Conservation (phyloP, 2,113 vertebrate species). For the Cryptomyrus ogoouensis region DNA sequence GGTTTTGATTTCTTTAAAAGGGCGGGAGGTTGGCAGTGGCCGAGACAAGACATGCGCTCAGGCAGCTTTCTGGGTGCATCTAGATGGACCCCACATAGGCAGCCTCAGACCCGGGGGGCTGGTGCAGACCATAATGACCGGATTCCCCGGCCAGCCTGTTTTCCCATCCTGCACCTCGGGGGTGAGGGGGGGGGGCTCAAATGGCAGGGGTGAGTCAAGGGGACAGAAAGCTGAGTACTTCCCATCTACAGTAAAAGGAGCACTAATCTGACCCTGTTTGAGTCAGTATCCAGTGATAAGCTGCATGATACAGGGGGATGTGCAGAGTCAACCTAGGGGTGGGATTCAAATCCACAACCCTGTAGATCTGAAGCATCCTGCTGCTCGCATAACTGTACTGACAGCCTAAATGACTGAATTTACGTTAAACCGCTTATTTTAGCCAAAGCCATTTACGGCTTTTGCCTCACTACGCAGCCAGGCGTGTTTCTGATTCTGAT, state of each 20-base stretch:
- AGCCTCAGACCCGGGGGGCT: not conserved
- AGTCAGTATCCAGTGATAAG: not conserved
- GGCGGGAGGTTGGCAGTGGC: not conserved
- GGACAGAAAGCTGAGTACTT: not conserved
- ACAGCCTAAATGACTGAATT: not conserved
- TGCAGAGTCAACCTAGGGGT: not conserved
- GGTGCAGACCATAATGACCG: not conserved
- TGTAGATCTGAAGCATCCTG: not conserved
- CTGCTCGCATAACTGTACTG: not conserved
- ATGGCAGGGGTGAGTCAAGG: not conserved
- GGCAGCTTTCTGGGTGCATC: not conserved
- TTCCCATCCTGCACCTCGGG: not conserved
- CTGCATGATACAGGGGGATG: not conserved
- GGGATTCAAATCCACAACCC: not conserved
- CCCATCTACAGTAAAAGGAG: not conserved
- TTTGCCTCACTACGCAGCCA: not conserved
- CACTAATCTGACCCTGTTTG: not conserved
- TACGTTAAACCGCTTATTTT: not conserved
- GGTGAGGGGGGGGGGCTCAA: not conserved
- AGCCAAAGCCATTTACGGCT: not conserved
- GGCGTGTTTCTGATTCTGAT: not conserved
- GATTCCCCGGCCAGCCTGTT: not conserved
- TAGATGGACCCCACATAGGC: not conserved
- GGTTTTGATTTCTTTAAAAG: constrained; percentile 12
- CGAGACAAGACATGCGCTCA: not conserved